Conservation (phyloP, 2,888 invertebrate species). For the Phaonia tiefii region DNA sequence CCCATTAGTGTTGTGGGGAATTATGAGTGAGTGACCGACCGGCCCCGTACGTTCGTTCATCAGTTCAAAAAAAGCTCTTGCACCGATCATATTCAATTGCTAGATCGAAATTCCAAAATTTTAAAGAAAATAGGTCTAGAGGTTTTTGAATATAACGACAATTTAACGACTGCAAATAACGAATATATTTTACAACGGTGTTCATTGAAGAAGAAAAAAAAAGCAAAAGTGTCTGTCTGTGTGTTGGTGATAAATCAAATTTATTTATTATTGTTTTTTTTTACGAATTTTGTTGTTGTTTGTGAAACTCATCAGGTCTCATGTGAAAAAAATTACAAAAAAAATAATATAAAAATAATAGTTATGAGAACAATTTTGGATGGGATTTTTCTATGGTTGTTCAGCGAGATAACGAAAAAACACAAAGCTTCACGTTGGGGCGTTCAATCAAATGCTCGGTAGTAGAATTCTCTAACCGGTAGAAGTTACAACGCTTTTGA, state of each 20-base stretch:
- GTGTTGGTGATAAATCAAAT: constrained; percentile 4
- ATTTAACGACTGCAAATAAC: constrained; percentile 54
- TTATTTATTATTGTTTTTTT: constrained; percentile 7
- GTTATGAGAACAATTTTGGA: constrained; percentile 58
- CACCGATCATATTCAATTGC: constrained; percentile 19
- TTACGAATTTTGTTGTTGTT: neutral
- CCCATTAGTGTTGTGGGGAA: neutral
- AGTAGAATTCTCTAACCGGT: constrained; percentile 1
- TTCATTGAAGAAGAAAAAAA: constrained; percentile 24
- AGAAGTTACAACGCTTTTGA: neutral
- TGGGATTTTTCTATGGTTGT: neutral
- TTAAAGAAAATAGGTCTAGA: constrained; percentile 13
- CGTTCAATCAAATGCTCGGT: constrained; percentile 45
- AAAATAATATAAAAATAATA: constrained; percentile 35
- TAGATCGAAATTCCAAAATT: neutral
- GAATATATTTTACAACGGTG: constrained; percentile 35
- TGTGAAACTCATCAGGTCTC: too few relatives aligned
- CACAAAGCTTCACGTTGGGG: constrained; percentile 58
- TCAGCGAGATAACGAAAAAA: constrained; percentile 45
- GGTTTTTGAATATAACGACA: constrained; percentile 40
- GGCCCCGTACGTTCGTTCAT: too few relatives aligned
- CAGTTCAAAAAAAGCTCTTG: constrained; percentile 38
- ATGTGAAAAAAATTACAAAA: constrained; percentile 7
- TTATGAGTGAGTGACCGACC: constrained; percentile 37
- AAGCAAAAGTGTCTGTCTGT: constrained; percentile 5